A percentile compares a stretch with the other conserved stretches of the same genome.
These are phyloP conservation scores for Neoascia interrupta DNA, from an alignment of 2,888 invertebrate species.

Conservation along the genomic window DNA sequence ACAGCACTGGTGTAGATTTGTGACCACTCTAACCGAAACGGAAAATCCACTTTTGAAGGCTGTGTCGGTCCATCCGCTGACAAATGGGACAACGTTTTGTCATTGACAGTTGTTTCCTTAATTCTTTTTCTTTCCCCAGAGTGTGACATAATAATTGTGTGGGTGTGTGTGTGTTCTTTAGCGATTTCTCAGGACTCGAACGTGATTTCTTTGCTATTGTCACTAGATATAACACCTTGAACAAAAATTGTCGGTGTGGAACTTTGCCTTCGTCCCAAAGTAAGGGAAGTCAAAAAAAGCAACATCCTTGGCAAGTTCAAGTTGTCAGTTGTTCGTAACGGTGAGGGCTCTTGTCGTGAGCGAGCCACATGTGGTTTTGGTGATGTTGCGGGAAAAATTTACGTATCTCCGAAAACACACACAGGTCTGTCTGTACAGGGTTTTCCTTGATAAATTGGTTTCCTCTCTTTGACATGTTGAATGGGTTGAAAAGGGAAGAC, in stretches of 20 bases:
- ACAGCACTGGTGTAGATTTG: slow-evolving; percentile 26
- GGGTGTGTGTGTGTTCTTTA: background rate
- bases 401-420: background rate
- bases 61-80: slow-evolving; percentile 15
- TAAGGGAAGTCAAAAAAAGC: background rate
- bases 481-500: slow-evolving; percentile 16
- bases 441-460: slow-evolving; percentile 44
- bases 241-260: slow-evolving; percentile 6
- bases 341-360: slow-evolving; percentile 9
- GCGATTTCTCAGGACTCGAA: slow-evolving; percentile 4
- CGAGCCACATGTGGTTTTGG: slow-evolving; percentile 8
- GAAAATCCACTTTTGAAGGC: slow-evolving; percentile 49
- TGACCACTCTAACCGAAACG: slow-evolving; percentile 45
- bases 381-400: slow-evolving; percentile 7
- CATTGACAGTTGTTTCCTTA: slow-evolving; percentile 39
- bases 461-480: slow-evolving; percentile 37
- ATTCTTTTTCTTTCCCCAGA: no score
- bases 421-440: background rate
- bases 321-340: slow-evolving; percentile 37
- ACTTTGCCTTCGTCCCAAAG: background rate
- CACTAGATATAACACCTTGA: slow-evolving; percentile 5
- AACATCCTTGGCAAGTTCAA: slow-evolving; percentile 30
- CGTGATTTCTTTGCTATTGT: slow-evolving; percentile 12
- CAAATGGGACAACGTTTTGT: slow-evolving; percentile 29
- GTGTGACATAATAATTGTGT: no score